Evolutionary conservation across 2,797 vertebrate genomes (phyloP).

Genomic region (Ptychobarbus kaznakovi): DNA sequence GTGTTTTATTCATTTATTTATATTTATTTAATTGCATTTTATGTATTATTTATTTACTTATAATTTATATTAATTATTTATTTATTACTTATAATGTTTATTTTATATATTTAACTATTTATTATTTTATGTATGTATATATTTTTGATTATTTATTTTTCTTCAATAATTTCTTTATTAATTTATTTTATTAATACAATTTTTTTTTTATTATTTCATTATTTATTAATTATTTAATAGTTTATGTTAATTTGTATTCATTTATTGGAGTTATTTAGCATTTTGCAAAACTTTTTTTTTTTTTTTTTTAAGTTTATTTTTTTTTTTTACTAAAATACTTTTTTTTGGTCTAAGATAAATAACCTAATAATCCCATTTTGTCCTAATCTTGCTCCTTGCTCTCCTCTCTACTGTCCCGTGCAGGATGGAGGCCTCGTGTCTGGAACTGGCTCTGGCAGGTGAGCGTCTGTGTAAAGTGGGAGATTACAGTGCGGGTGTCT

Average conservation of each 20-base stretch:
- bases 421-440: slow-evolving; percentile 97
- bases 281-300: neutral
- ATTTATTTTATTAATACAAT: too few relatives aligned
- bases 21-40: neutral
- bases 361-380: neutral
- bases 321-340: neutral
- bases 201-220: neutral
- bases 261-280: neutral
- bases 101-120: too few relatives aligned
- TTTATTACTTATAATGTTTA: too few relatives aligned
- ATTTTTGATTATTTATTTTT: too few relatives aligned
- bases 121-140: too few relatives aligned
- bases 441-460: slow-evolving; percentile 94
- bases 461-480: slow-evolving; percentile 92
- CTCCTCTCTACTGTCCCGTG: neutral
- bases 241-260: neutral
- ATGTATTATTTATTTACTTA: too few relatives aligned
- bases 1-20: neutral
- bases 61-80: too few relatives aligned
- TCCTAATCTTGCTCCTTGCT: neutral
- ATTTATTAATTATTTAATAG: neutral
- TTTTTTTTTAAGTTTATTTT: too few relatives aligned
- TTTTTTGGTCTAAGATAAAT: neutral
- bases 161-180: neutral
- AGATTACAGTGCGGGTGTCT: slow-evolving; percentile 88